Evolutionary conservation across 2,888 invertebrate species (phyloP), one percentile per base, ranked within the genome.

Genomic region (Melinaea menophilus): DNA sequence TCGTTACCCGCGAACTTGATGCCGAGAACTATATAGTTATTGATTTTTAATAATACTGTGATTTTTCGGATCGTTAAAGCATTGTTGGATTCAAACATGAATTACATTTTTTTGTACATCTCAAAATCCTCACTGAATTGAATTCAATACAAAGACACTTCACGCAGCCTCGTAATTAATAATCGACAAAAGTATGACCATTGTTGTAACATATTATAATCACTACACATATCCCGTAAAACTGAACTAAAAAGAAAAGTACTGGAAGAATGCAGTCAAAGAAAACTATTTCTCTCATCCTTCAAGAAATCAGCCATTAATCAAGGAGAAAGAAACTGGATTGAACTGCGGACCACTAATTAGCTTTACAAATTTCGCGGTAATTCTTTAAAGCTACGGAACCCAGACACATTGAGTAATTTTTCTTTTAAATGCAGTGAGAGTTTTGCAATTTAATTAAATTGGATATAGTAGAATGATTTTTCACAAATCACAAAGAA

Each of bases 341-440:
- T 65, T 51, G 69, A 64, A 65, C 59, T 62, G 55, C 66, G 47
- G 65, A 69, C 57, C 67, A 62, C 67, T 69, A 69, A 70, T 71
- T 71, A 71, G 70, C 70, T 66, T 71, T 69, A 69, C 69, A 69
- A 65, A 70, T 70, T 63, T 59, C 46, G 51, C 56, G 62, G 68
- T 67, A 66, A 69, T 69, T 64, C 66, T 71, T 67, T 65, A 63
- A 67, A 72, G 67, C 69, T 67, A 67, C 67, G 70, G 70, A 75
- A 71, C 75, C 61, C 54, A 56, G 41, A 58, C 47, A 47, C 48
- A 31, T 51, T 11, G 31, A 51, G 51, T 51, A 9, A 51, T 51
- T 51, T 51, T 51, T 51, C 51, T 51, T 51, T 51, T 31, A 9
- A 51, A 51, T 51, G 51, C 31, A 51, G 31, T 51, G 31, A 31